Base-by-base conservation (phyloP, 2,888 invertebrate species). In the Troides helena region DNA sequence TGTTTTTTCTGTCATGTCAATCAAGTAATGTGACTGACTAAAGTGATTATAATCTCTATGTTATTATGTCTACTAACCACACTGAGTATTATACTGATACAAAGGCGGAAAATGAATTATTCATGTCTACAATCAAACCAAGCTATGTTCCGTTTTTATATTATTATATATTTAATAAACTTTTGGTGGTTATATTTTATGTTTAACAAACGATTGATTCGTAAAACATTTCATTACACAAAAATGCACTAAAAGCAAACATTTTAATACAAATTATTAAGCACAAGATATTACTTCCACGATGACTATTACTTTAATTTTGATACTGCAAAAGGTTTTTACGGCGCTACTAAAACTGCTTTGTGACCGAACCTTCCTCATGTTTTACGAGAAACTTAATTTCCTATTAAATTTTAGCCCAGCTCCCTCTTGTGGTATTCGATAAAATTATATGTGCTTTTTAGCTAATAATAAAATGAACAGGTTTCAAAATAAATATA, bases 381-480 rank as follows among this genome's bases (percentile, higher is more conserved):
- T 69, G 56, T 69, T 69, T 65, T 69, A 69, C 65, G 65, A 60
- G 36, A 69, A 64, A 69, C 56, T 69, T 69, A 61, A 69, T 65
- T 64, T 65, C 56, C 36, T 59, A 69, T 69, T 60, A 69, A 64
- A 65, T 65, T 69, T 69, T 53, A 60, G 64, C 60, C 59, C 39
- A 17, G 46, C 43, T 46, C 25, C 12, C 39, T 65, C 65, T 65
- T 58, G 58, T 12, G 65, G 59, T 18, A 58, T 65, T 46, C 10
- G 64, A 46, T 36, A 62, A 46, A 43, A 21, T 61, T 36, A 36
- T 21, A 39, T 3, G 39, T 39, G 36, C 61, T n/a, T 61, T 50
- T 66, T 66, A 36, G 46, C 14, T 46, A 14, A 12, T 14, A 46
- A 46, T 46, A 46, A 14, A 46, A 4, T 46, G 14, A 46, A 46